Conservation (phyloP, 2,888 invertebrate genomes). For the Tethea ocularis region DNA sequence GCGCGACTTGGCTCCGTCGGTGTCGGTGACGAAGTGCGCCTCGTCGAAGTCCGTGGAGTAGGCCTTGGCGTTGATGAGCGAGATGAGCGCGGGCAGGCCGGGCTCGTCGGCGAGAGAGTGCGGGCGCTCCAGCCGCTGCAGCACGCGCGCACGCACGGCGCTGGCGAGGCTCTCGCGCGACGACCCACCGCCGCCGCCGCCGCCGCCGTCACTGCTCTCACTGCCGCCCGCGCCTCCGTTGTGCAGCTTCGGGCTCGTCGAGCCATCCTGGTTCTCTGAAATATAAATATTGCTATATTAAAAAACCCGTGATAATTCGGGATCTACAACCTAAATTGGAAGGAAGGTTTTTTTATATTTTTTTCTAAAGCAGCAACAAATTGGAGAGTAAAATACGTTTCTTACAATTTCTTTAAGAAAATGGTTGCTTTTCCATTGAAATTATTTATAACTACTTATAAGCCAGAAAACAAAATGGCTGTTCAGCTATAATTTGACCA, state of each 20-base stretch:
- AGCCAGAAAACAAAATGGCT: no score
- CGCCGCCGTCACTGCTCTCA: slow-evolving; percentile 36
- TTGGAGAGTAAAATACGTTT: no score
- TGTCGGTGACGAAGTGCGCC: slow-evolving; percentile 16
- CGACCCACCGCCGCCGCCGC: slow-evolving; percentile 26
- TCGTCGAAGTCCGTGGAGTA: slow-evolving; percentile 52
- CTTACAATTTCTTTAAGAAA: no score
- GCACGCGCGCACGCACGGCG: slow-evolving; percentile 61
- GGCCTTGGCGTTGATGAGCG: slow-evolving; percentile 53
- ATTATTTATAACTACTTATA: no score
- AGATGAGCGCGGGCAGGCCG: slow-evolving; percentile 46
- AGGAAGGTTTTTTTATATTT: no score
- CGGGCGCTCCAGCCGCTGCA: slow-evolving; percentile 58
- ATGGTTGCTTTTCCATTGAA: no score
- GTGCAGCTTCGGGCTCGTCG: slow-evolving; percentile 35
- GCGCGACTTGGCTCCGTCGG: slow-evolving; percentile 3
- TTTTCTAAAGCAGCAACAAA: no score
- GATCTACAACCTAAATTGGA: no score
- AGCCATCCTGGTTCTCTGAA: slow-evolving; percentile 52
- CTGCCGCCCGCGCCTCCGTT: slow-evolving; percentile 31
- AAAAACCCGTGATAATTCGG: no score
- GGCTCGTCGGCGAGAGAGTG: slow-evolving; percentile 60
- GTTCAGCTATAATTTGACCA: no score
- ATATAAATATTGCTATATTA: slow-evolving; percentile 14
- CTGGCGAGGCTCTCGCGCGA: slow-evolving; percentile 61